Conservation (phyloP, 2,113 vertebrate species). For the Psilopsiagon aurifrons region DNA sequence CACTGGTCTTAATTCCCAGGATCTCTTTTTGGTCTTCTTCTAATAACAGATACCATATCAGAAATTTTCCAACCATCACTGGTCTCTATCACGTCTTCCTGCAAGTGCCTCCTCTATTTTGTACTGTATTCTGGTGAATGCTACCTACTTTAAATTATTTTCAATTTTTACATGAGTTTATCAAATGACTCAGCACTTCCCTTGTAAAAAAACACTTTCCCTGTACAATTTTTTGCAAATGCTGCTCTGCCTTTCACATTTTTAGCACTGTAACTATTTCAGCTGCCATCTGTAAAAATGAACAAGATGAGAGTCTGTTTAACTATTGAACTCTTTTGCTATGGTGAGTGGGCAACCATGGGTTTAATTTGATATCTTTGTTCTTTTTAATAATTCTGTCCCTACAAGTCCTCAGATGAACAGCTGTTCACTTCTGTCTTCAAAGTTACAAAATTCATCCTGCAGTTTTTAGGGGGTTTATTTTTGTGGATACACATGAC, state of each 20-base stretch:
- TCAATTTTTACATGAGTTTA: neutral
- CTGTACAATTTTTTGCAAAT: neutral
- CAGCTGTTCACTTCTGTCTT: neutral
- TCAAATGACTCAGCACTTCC: neutral
- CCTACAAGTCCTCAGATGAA: neutral
- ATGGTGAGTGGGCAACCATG: neutral
- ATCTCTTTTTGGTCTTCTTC: neutral
- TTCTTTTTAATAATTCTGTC: neutral
- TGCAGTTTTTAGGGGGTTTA: neutral
- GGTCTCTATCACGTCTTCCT: neutral
- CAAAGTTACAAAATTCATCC: neutral
- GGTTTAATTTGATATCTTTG: neutral
- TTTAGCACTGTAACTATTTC: neutral
- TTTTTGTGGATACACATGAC: neutral
- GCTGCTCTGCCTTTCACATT: neutral
- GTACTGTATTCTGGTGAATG: neutral
- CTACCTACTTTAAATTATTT: neutral
- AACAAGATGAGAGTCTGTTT: neutral
- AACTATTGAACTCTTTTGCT: neutral
- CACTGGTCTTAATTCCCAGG: neutral
- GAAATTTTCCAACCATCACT: neutral
- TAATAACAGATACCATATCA: neutral
- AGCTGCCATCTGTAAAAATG: neutral
- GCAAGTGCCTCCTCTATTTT: neutral
- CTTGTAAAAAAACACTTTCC: neutral